Base-by-base conservation (phyloP, 2,797 vertebrate genomes). In the Carduelis carduelis region DNA sequence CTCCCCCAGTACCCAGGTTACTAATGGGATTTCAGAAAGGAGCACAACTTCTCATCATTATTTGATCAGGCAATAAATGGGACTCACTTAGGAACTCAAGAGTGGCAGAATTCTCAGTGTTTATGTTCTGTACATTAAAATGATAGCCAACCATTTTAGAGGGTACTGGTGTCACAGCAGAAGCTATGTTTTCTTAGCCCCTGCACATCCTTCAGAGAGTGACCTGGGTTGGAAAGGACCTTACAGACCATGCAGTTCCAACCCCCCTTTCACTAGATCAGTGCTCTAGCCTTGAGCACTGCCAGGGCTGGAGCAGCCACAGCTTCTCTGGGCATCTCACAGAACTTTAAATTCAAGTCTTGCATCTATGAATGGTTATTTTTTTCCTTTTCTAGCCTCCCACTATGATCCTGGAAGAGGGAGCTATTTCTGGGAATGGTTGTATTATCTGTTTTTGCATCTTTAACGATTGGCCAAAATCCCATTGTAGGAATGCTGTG, bases 21-120 rank as follows among this genome's bases (percentile, higher is more conserved):
- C 66, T 95, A 96, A 96, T 87, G 93, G 68, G 75, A 96, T 97
- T 97, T 98, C 90, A 94, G 90, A 77, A 96, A 94, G 92, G 64
- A 92, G 14, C 53, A 68, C 78, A 94, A 95, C 77, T 83, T 97
- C 55, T 96, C 37, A 93, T 95, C 91, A 97, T 88, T 97, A 97
- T 96, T 97, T 97, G 89, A 97, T 95, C 60, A 95, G 68, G 39
- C 26, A 88, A 79, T 83, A 94, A 96, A 96, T 77, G 81, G 39
- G 20, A 59, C 74, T 97, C 12, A 11, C 34, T 57, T 43, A 68
- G 60, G 95, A 96, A 84, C 65, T 96, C 50, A 89, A 80, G 65
- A 61, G 53, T 95, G 71, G 70, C 30, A 82, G 76, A 95, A 95
- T 86, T 95, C 34, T 97, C 80, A 81, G 35, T 84, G 77, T 61